Base-by-base conservation (phyloP, 23 tunicate genomes). In the Phallusia fumigata region DNA sequence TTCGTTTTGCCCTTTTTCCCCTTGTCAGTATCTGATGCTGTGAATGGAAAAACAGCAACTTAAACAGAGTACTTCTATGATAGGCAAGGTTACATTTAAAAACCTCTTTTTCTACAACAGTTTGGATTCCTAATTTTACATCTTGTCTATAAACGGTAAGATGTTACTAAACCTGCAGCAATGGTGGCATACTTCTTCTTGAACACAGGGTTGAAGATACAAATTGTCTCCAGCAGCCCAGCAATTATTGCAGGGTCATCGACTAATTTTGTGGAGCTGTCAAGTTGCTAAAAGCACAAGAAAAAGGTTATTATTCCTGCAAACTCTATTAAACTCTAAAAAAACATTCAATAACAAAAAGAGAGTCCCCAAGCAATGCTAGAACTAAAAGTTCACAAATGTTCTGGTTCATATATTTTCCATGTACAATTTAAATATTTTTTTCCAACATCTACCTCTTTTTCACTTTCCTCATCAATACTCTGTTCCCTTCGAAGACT, bases 171-270 rank as follows among this genome's bases (percentile, higher is more conserved):
- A 58, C 69, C 69, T 58, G 69, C 15, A 21, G 15, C 11, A 6
- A 58, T 24, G 13, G 69, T 58, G 26, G 69, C 26, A 58, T 58
- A 58, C 16, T 58, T 58, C 28, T 58, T 22, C 28, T 58, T 58
- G 28, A 58, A 58, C 5, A 22, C 3, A 6, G 69, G 69, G 69
- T 58, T 58, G 8, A 76, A 35, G 13, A 84, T 84, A 34, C 87
- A 84, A 33, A 84, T 76, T 0, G 87, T 76, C 30, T 84, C 87
- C 30, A 84, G 10, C 30, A 84, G 53, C 5, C 87, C 87, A 30
- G 87, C 87, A 6, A 76, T 58, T 24, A 64, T 13, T 22, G 16
- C 51, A 26, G 76, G 52, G 19, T 84, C 53, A 19, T 84, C 87
- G 0, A 74, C 81, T 11, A 76, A 35, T 24, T 58, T 58, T 24